phyloP scores from a whole-genome alignment of 1,140 invertebrate species.

The Papilio glaucus region DNA sequence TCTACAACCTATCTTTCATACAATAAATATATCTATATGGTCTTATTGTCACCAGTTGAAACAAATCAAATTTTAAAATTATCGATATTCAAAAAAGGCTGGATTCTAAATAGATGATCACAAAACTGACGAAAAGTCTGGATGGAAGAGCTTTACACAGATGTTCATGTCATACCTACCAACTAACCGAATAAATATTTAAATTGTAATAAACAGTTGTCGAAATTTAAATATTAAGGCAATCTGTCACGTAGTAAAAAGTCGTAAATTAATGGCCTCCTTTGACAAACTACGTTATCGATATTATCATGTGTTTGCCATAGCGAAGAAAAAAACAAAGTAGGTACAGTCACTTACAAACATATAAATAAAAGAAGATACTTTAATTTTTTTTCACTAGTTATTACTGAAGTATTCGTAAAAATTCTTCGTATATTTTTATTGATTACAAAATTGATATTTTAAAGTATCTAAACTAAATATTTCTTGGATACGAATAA shows the following conservation, averaged over 20 bases:
- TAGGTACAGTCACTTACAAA: conserved; percentile 50
- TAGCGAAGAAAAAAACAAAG: conserved; percentile 53
- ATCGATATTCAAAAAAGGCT: background rate
- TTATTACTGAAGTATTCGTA: no score
- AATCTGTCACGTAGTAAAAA: conserved; percentile 55
- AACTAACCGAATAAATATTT: background rate
- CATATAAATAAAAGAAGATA: no score
- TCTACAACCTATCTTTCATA: no score
- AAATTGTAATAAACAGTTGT: conserved; percentile 10
- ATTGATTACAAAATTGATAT: no score
- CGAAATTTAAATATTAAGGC: conserved; percentile 35
- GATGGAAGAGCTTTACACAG: background rate
- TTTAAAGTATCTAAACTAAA: background rate
- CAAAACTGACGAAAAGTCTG: background rate
- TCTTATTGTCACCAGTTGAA: no score
- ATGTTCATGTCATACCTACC: background rate
- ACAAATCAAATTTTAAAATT: background rate
- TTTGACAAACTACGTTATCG: conserved; percentile 55
- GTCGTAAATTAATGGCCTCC: conserved; percentile 60
- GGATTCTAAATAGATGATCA: background rate
- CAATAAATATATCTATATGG: no score
- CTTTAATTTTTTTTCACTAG: no score
- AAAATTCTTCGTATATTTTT: no score
- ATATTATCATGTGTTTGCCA: conserved; percentile 68
- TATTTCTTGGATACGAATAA: background rate